Conservation (phyloP, 2,797 vertebrate species). For the Acipenser transmontanus region DNA sequence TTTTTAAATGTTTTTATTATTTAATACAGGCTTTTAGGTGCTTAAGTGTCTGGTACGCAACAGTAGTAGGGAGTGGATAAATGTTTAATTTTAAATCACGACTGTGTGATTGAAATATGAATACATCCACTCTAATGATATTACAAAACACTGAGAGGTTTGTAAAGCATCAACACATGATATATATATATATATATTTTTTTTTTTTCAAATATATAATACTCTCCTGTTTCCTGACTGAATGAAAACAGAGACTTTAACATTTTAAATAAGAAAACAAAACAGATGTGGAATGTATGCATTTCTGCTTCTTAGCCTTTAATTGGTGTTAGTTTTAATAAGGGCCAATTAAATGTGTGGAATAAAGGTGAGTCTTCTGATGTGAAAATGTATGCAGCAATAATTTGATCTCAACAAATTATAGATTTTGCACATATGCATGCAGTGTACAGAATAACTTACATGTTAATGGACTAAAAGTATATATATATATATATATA, state of each 20-base stretch:
- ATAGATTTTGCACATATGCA: no score
- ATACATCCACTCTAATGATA: conserved; percentile 9
- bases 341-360: conserved; percentile 37
- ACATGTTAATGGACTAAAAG: no score
- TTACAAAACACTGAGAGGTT: conserved; percentile 3
- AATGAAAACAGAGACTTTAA: conserved; percentile 21
- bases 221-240: conserved; percentile 20
- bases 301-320: not conserved
- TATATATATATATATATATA: no score
- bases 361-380: conserved; percentile 11
- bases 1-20: conserved; percentile 1
- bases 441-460: no score
- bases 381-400: not conserved
- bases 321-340: no score
- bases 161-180: not conserved
- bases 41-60: conserved; percentile 6
- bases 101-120: not conserved
- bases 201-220: conserved; percentile 12
- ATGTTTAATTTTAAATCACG: not conserved
- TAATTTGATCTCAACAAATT: not conserved
- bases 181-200: conserved; percentile 6
- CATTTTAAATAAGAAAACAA: conserved; percentile 6
- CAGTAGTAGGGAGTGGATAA: conserved; percentile 4
- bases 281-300: conserved; percentile 13
- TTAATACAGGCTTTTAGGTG: conserved; percentile 9